These are phyloP conservation scores for Epizoanthus ramosus DNA, from an alignment of 92 coral and sea anemone species.

Conservation along the genomic window DNA sequence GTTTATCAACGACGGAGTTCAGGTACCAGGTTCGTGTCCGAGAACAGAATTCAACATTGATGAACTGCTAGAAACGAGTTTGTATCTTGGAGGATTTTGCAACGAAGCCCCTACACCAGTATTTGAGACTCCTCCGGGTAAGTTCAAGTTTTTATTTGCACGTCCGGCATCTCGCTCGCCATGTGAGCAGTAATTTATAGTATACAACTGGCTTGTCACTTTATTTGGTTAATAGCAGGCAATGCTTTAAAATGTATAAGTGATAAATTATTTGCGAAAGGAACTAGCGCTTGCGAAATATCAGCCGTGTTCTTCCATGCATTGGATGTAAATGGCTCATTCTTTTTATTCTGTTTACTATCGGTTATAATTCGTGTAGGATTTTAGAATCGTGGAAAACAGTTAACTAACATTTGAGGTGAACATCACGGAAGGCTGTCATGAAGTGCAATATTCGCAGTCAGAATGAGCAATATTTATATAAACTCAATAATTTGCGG, in stretches of 20 bases:
- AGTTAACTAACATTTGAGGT: no score
- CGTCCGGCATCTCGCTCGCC: no score
- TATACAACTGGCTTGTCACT: background rate
- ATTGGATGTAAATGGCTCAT: no score
- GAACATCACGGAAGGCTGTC: no score
- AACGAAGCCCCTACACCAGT: slow-evolving; percentile 37
- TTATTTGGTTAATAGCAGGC: background rate
- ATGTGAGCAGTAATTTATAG: background rate
- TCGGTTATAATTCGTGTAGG: no score
- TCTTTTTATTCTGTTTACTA: no score
- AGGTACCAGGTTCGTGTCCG: slow-evolving; percentile 35
- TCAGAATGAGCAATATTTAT: no score
- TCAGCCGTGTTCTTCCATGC: background rate
- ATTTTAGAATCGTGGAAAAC: no score
- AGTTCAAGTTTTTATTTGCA: background rate
- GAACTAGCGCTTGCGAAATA: slow-evolving; percentile 3
- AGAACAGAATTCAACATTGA: slow-evolving; percentile 36
- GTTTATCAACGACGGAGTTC: slow-evolving; percentile 31
- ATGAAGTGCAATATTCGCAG: no score
- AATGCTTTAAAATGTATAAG: no score
- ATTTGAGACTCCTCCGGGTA: slow-evolving; percentile 38
- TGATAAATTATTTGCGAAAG: no score
- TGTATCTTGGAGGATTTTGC: slow-evolving; percentile 46
- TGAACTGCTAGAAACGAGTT: slow-evolving; percentile 32
- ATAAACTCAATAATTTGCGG: background rate